Base-by-base conservation (phyloP, 2,888 invertebrate genomes). In the Drosophila stalkeri region DNA sequence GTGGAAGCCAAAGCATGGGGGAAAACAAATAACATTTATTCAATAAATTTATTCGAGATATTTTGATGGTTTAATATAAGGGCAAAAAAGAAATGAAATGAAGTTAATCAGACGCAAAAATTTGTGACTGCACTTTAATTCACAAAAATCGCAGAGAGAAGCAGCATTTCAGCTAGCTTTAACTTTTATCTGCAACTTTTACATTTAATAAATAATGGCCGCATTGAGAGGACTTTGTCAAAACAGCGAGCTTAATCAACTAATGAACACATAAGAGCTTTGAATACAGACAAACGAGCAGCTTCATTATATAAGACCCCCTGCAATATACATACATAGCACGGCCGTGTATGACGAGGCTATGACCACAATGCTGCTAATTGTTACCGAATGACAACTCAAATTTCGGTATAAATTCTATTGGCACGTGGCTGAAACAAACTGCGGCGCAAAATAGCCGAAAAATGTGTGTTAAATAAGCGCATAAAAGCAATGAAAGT, bases 381-480 rank as follows among this genome's bases (percentile, higher is more conserved):
- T 86, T 86, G 90, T 78, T 72, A 46, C 70, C 37, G 74, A 86
- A 88, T 86, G 86, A 86, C 89, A 77, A 54, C 62, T 88, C 86
- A 78, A 72, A 77, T 81, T 47, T 75, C 71, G 8, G 61, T 27
- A 64, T 68, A 65, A 77, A 77, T 71, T 68, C 77, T 63, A 56
- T 72, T 56, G 61, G 55, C 72, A 71, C 65, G 69, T 76, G 69
- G 65, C 64, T 27, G 43, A 49, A 57, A 63, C 46, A 63, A 84
- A 82, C 65, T 55, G 62, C 62, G 68, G 55, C 49, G 66, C 71
- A 81, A 89, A 85, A 85, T 81, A 68, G 68, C 76, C 87, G 76
- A 76, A 75, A 83, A 87, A 86, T 86, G 27, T 81, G 84, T 85
- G 84, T 86, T 89, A 89, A 85, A 85, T 85, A 86, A 84, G 87